phyloP scores from a whole-genome alignment of 1,140 invertebrate genomes.

The Bombus fervidus region DNA sequence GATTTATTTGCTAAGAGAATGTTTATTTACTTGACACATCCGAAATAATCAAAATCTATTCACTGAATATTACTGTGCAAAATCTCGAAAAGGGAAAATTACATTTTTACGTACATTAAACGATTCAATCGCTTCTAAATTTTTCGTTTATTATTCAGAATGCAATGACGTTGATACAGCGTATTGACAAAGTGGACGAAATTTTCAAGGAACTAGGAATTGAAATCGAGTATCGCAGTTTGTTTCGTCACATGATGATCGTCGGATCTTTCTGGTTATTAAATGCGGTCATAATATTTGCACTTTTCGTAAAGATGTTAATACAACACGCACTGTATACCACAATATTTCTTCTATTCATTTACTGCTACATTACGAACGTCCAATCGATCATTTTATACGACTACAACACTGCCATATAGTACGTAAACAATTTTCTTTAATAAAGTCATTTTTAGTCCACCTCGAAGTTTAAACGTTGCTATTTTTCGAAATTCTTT shows the following conservation, averaged over 20 bases:
- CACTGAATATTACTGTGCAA: no score
- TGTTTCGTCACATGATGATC: not conserved
- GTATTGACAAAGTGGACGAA: constrained; percentile 40
- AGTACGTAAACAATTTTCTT: constrained; percentile 14
- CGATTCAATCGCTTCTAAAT: no score
- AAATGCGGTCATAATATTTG: fast-evolving
- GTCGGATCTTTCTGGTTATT: not conserved
- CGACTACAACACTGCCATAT: constrained; percentile 20
- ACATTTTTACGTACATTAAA: no score
- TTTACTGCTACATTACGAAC: not conserved
- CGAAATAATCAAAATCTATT: no score
- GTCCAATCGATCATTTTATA: not conserved
- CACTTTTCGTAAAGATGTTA: not conserved
- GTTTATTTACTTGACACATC: no score
- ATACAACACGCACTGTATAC: no score
- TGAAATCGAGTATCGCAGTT: not conserved
- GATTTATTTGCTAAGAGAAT: no score
- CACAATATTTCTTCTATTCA: fast-evolving
- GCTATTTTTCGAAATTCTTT: no score
- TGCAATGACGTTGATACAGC: not conserved
- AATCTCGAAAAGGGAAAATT: no score
- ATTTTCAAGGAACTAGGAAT: constrained; percentile 34
- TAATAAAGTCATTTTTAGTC: no score
- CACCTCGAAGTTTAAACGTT: no score
- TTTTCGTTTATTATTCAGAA: not conserved